Evolutionary conservation across 2,888 invertebrate genomes (phyloP).

Genomic region (Melangyna quadrimaculata): DNA sequence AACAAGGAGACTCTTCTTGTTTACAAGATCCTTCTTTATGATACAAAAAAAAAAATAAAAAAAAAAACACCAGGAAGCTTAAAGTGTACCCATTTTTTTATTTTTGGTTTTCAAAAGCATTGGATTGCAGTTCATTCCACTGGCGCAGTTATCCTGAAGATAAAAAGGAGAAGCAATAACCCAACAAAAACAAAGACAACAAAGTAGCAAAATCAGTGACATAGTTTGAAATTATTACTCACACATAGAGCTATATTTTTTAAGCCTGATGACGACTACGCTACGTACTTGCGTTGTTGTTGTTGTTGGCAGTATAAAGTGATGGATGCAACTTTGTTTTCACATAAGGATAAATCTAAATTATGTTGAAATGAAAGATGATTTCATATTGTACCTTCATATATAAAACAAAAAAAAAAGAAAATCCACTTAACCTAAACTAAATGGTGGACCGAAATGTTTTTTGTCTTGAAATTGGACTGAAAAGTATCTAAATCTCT

Average conservation of each 20-base stretch:
- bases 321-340: slow-evolving; percentile 14
- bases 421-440: slow-evolving; percentile 22
- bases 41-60: neutral
- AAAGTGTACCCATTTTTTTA: neutral
- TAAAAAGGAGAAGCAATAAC: slow-evolving; percentile 22
- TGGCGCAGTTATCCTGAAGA: slow-evolving; percentile 51
- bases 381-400: slow-evolving; percentile 7
- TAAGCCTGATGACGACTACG: neutral
- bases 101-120: slow-evolving; percentile 20
- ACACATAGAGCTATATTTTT: neutral
- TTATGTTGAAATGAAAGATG: slow-evolving; percentile 1
- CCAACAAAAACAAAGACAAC: slow-evolving; percentile 12
- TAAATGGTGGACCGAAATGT: neutral
- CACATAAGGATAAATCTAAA: neutral
- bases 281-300: slow-evolving; percentile 11
- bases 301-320: slow-evolving; percentile 24
- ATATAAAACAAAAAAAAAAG: neutral
- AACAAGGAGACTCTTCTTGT: slow-evolving; percentile 25
- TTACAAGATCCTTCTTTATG: slow-evolving; percentile 24
- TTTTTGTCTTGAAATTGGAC: slow-evolving; percentile 13
- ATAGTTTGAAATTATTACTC: slow-evolving; percentile 47
- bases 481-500: neutral
- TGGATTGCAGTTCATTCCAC: slow-evolving; percentile 58
- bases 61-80: neutral
- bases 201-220: slow-evolving; percentile 41